These are phyloP conservation scores for Omphaloscelis lunosa DNA, from an alignment of 2,888 invertebrate genomes.

Conservation along the genomic window DNA sequence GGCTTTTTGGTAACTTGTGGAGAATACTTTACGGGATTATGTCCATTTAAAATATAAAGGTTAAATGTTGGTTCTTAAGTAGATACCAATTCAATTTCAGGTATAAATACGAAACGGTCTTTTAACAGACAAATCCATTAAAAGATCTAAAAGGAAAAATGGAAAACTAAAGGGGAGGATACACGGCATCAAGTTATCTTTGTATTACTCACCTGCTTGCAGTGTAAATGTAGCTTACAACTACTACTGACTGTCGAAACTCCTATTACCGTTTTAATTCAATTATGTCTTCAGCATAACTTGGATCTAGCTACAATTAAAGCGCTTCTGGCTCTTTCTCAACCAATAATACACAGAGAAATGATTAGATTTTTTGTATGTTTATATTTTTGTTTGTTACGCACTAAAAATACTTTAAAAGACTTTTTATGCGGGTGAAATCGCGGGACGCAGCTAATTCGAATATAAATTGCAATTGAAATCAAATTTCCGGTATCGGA, in stretches of 20 bases:
- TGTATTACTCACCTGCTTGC: neutral
- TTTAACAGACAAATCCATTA: slow-evolving; percentile 6
- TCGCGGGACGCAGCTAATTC: neutral
- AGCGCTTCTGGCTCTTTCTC: neutral
- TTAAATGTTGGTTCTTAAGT: neutral
- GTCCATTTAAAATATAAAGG: neutral
- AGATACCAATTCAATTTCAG: neutral
- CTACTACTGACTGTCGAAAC: neutral
- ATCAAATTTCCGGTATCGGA: neutral
- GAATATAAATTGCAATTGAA: slow-evolving; percentile 13
- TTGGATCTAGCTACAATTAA: neutral
- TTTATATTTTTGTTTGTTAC: too few relatives aligned
- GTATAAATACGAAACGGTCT: neutral
- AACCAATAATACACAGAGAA: too few relatives aligned
- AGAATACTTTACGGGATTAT: neutral
- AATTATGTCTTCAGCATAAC: slow-evolving; percentile 11
- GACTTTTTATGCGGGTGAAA: too few relatives aligned
- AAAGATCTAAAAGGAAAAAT: neutral
- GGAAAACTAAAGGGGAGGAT: neutral
- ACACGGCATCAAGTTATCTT: neutral
- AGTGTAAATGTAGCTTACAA: neutral
- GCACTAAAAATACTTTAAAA: too few relatives aligned
- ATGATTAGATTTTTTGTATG: too few relatives aligned
- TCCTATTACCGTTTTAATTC: neutral
- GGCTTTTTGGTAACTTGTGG: neutral